Percentiles rank a stretch among this genome's conserved stretches.
Conservation (phyloP, 2,113 vertebrate species). For the Corythornis cristatus region DNA sequence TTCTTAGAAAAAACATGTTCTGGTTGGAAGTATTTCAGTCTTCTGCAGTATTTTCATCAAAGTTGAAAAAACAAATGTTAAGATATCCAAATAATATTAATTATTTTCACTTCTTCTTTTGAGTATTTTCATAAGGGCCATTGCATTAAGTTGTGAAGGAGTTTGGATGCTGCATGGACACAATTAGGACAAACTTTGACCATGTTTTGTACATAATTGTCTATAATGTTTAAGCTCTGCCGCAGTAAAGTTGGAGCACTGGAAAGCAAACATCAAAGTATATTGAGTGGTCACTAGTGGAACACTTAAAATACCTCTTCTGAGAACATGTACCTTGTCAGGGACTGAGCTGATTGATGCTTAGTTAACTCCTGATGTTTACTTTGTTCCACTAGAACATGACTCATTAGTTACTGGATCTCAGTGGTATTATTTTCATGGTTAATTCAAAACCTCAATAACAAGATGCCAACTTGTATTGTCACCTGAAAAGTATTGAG, state of each 20-base stretch:
- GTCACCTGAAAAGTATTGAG: neutral
- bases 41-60: neutral
- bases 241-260: neutral
- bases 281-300: neutral
- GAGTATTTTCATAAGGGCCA: neutral
- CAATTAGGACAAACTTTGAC: neutral
- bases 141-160: neutral
- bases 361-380: neutral
- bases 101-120: neutral
- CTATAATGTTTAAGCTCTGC: neutral
- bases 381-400: neutral
- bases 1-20: neutral
- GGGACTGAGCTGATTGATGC: neutral
- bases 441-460: neutral
- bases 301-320: neutral
- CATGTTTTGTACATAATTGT: neutral
- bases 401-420: neutral
- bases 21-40: neutral
- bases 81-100: too few relatives aligned
- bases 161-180: neutral
- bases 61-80: neutral
- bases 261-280: neutral
- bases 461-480: neutral
- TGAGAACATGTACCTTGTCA: neutral
- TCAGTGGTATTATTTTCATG: neutral